Percentiles rank a stretch among this genome's conserved stretches.
Conservation (phyloP, 2,113 vertebrate genomes). For the Pseudorasbora parva region DNA sequence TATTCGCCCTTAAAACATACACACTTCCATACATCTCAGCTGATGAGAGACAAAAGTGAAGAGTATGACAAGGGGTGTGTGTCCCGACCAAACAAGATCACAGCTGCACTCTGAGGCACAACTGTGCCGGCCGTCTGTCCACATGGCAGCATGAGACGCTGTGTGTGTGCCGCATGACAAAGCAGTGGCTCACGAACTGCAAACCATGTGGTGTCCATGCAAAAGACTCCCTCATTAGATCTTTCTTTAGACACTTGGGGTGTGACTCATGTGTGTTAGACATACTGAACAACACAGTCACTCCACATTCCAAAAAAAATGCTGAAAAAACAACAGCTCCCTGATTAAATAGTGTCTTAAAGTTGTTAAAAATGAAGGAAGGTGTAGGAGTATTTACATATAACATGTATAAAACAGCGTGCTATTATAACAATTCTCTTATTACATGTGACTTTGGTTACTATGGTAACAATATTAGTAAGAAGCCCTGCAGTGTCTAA, state of each 20-base stretch:
- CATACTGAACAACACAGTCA: neutral
- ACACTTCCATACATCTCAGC: neutral
- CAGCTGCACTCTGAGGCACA: slow-evolving; percentile 51
- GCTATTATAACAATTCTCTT: neutral
- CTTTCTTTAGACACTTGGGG: slow-evolving; percentile 44
- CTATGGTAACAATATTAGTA: neutral
- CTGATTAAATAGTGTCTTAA: neutral
- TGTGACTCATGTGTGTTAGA: slow-evolving; percentile 10
- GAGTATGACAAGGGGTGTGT: slow-evolving; percentile 3
- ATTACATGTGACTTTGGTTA: neutral
- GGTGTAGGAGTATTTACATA: slow-evolving; percentile 2
- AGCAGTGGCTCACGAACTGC: slow-evolving; percentile 46
- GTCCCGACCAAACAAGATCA: slow-evolving; percentile 20
- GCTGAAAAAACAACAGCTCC: slow-evolving; percentile 25
- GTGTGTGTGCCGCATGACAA: slow-evolving; percentile 47
- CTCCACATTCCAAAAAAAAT: neutral
- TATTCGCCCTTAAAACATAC: neutral
- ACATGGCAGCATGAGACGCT: slow-evolving; percentile 32
- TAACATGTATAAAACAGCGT: neutral
- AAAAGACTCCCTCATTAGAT: slow-evolving; percentile 43
- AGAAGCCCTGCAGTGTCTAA: neutral
- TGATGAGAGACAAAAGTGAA: slow-evolving; percentile 25
- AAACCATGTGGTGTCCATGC: slow-evolving; percentile 51
- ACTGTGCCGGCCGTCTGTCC: slow-evolving; percentile 53
- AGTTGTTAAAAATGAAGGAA: slow-evolving; percentile 7